phyloP scores from a whole-genome alignment of 2,113 vertebrate genomes.

The Cranoglanis bouderius region DNA sequence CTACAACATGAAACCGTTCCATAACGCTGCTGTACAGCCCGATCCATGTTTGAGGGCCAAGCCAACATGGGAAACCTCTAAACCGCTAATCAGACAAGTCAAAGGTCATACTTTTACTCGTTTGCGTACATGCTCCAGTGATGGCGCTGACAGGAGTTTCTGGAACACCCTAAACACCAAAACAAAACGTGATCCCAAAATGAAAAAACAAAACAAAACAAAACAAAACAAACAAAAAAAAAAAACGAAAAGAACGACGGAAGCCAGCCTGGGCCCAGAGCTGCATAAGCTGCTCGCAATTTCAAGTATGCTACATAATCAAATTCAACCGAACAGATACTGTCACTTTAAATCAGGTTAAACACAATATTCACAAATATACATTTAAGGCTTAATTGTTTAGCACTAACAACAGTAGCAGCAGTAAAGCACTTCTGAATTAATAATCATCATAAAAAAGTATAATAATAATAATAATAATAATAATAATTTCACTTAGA shows the following conservation, averaged over 20 bases:
- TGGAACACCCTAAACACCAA: background rate
- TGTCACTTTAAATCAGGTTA: slow-evolving; percentile 77
- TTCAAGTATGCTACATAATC: slow-evolving; percentile 81
- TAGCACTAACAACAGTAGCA: slow-evolving; percentile 81
- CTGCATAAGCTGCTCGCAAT: slow-evolving; percentile 63
- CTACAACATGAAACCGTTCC: background rate
- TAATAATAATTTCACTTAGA: slow-evolving; percentile 66
- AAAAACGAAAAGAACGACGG: slow-evolving; percentile 29
- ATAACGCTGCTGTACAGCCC: background rate
- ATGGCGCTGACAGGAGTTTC: background rate
- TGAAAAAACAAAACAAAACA: background rate
- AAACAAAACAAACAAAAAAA: background rate
- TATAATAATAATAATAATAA: slow-evolving; percentile 71
- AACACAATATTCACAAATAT: slow-evolving; percentile 79
- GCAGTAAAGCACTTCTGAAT: slow-evolving; percentile 82
- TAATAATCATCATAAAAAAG: slow-evolving; percentile 67
- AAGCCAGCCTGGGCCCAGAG: slow-evolving; percentile 56
- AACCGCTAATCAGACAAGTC: slow-evolving; percentile 12
- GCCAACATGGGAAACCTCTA: background rate
- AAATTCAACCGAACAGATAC: slow-evolving; percentile 66
- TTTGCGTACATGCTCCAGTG: background rate
- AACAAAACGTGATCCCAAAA: background rate
- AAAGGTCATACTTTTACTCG: background rate
- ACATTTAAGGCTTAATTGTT: slow-evolving; percentile 82
- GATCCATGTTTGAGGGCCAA: background rate